Evolutionary conservation across 1,140 invertebrate genomes (phyloP), one percentile per base, ranked within the genome.

Genomic region (Leptonema lineaticorne): DNA sequence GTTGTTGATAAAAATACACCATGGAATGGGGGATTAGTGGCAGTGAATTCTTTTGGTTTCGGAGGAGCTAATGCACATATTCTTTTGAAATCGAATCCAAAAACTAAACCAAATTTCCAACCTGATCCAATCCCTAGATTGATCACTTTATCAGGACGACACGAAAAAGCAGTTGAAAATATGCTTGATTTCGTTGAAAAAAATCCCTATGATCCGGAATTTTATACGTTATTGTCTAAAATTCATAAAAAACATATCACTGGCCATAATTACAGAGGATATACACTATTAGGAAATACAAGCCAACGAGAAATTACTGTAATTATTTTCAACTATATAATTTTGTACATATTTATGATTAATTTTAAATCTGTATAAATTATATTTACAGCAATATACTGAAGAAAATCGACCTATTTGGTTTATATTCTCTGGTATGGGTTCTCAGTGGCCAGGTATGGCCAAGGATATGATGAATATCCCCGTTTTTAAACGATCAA

Each of bases 351-450:
- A 57, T 57, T 7, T n/a, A 6, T 22, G 27, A 50, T 16, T 28
- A 45, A 26, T 62, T 45, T 45, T 27, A 50, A 48, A 8, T 26
- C 14, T 18, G 18, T 24, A 48, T 65, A 7, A 3, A 37, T 30
- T 69, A 46, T 64, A 11, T 48, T 48, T 68, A 50, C 30, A 71
- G 70, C 16, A 27, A 50, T 62, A 48, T 2, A 28, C 67, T 11
- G 77, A 76, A 33, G 87, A 89, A 29, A 86, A 85, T 69, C 85
- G 92, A 26, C 95, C 95, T 0, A 80, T 98, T 24, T 98, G 95
- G 92, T 97, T 88, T 78, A 84, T 98, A 33, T 99, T 96, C 80
- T 92, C 95, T 53, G 97, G 96, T 30, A 98, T 98, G 95, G 97
- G 96, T 9, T 90, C 90, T 33, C 96, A 99, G 82, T 99, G 96